phyloP scores from a whole-genome alignment of 2,797 vertebrate species.

The Nyctibius grandis region DNA sequence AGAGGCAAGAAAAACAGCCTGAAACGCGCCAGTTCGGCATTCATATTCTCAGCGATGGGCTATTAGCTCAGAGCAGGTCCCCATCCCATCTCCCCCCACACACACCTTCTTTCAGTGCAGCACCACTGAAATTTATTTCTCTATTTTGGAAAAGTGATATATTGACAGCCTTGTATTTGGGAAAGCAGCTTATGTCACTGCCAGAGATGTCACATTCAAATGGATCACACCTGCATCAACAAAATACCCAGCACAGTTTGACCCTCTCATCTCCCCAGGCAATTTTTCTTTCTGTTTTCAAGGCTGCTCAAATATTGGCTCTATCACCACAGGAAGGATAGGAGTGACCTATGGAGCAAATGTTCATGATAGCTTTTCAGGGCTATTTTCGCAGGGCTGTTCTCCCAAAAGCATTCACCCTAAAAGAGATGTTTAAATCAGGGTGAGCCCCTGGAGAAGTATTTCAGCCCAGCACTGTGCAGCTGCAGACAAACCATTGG shows the following conservation, averaged over 20 bases:
- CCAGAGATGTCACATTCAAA: neutral
- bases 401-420: neutral
- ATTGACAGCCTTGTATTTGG: neutral
- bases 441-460: neutral
- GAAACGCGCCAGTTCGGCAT: neutral
- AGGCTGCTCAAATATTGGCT: neutral
- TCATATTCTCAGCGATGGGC: neutral
- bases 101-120: neutral
- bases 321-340: neutral
- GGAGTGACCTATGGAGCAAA: neutral
- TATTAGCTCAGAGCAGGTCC: neutral
- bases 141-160: neutral
- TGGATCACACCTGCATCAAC: neutral
- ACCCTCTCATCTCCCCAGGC: neutral
- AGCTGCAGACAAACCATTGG: neutral
- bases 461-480: neutral
- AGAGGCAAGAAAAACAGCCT: constrained; percentile 36
- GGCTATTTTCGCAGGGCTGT: neutral
- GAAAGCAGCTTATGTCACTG: neutral
- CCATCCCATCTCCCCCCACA: rapidly evolving
- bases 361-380: neutral
- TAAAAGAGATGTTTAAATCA: neutral
- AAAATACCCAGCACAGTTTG: neutral
- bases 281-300: neutral
- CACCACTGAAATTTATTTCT: neutral